phyloP scores from a whole-genome alignment of 1,140 invertebrate genomes.

The Notospermus geniculatus region DNA sequence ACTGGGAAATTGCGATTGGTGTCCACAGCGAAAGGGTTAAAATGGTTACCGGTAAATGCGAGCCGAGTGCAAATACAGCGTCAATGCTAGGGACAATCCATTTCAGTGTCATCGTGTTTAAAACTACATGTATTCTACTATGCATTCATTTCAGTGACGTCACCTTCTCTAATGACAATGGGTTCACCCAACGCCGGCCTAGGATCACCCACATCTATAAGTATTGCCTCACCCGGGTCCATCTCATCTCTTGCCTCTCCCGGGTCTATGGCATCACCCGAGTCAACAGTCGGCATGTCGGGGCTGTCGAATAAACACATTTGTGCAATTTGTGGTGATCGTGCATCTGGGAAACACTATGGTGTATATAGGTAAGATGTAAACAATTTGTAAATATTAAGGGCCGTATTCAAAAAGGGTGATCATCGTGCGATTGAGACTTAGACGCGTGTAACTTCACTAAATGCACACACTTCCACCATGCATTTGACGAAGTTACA shows the following conservation, averaged over 20 bases:
- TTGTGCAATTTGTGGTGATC: conserved; percentile 57
- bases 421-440: too few species aligned
- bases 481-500: too few species aligned
- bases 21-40: too few species aligned
- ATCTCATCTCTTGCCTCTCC: conserved; percentile 47
- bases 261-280: conserved; percentile 41
- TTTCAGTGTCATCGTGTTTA: background rate
- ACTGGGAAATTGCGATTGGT: too few species aligned
- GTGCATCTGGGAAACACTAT: conserved; percentile 57
- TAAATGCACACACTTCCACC: too few species aligned
- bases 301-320: conserved; percentile 53
- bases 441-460: too few species aligned
- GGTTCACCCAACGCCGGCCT: conserved; percentile 40
- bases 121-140: background rate
- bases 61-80: too few species aligned
- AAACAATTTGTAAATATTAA: too few species aligned
- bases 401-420: too few species aligned
- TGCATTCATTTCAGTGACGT: conserved; percentile 14
- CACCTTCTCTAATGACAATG: background rate
- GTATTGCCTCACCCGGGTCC: conserved; percentile 1
- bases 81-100: too few species aligned
- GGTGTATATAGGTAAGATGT: conserved; percentile 57
- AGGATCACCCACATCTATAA: conserved; percentile 1
- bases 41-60: too few species aligned
- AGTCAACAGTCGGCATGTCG: conserved; percentile 23